Conservation (phyloP, 2,797 vertebrate genomes). For the Sciaenops ocellatus region DNA sequence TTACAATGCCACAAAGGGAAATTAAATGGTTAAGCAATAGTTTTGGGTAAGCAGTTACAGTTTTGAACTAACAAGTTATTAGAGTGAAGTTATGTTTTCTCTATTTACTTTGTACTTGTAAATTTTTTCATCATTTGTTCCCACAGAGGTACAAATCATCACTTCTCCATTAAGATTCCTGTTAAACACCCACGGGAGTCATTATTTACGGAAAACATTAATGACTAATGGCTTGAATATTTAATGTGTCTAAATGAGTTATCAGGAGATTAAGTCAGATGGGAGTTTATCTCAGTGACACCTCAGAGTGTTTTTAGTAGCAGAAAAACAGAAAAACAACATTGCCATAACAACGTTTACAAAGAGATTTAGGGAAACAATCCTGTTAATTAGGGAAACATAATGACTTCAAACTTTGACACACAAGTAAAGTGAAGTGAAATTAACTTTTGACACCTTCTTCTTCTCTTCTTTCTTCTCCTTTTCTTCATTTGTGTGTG, state of each 20-base stretch:
- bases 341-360: background rate
- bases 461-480: too few species aligned
- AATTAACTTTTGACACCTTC: background rate
- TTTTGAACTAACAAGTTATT: background rate
- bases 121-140: background rate
- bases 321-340: constrained; percentile 17
- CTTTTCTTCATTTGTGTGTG: too few species aligned
- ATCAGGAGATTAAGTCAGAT: constrained; percentile 21
- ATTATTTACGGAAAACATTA: constrained; percentile 22
- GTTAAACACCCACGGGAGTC: background rate
- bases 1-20: too few species aligned
- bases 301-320: constrained; percentile 2
- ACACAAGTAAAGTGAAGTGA: background rate
- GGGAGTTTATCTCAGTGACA: background rate
- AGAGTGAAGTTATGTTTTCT: background rate
- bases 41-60: too few species aligned
- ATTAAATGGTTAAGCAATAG: background rate
- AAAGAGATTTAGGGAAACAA: background rate
- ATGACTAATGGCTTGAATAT: constrained; percentile 36
- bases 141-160: background rate
- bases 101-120: background rate
- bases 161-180: background rate
- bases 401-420: too few species aligned
- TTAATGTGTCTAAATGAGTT: constrained; percentile 52
- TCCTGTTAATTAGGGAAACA: background rate